Evolutionary conservation across 2,797 vertebrate genomes (phyloP).

Genomic region (Triplophysa bombifrons): DNA sequence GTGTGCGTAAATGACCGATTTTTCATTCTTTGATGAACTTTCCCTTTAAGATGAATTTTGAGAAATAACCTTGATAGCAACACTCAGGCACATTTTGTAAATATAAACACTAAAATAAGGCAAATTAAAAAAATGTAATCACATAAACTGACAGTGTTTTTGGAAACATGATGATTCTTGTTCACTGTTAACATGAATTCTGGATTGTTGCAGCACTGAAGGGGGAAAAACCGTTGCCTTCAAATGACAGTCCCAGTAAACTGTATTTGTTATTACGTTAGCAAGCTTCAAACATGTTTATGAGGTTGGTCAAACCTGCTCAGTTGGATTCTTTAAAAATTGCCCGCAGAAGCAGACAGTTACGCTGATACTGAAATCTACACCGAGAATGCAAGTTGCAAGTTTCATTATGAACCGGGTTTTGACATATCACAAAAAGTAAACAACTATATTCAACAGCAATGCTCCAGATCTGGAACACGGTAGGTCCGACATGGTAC

Average conservation of each 20-base stretch:
- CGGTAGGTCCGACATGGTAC: no score
- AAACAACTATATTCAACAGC: background rate
- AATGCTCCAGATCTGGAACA: no score
- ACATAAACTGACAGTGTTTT: background rate
- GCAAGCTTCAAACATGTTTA: background rate
- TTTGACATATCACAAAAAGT: background rate
- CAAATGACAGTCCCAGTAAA: background rate
- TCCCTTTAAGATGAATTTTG: conserved; percentile 5
- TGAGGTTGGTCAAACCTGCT: background rate
- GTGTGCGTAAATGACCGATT: background rate
- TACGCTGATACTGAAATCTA: background rate
- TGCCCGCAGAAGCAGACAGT: background rate
- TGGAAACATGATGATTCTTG: background rate
- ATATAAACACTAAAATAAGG: background rate
- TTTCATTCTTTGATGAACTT: background rate
- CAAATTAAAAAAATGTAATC: background rate
- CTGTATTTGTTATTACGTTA: background rate
- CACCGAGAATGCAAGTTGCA: background rate
- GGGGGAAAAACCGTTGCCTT: background rate
- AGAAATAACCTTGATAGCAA: background rate
- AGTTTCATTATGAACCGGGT: background rate
- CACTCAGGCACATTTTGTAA: background rate
- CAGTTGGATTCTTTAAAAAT: background rate
- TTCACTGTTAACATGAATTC: background rate
- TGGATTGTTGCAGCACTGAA: background rate